phyloP scores from a whole-genome alignment of 2,113 vertebrate species.

The Hucho hucho region DNA sequence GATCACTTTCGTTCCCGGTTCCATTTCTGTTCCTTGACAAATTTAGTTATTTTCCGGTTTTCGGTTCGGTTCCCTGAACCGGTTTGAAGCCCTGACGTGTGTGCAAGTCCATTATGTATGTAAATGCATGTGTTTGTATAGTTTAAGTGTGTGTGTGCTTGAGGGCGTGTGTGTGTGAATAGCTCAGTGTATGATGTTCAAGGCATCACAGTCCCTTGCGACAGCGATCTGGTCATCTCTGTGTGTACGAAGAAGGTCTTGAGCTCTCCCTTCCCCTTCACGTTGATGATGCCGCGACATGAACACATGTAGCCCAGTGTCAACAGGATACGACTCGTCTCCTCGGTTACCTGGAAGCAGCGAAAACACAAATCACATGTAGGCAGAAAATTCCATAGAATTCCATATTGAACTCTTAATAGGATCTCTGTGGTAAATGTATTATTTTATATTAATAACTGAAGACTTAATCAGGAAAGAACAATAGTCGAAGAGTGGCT shows the following conservation, averaged over 20 bases:
- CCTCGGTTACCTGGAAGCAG: conserved; percentile 84
- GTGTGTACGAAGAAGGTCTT: conserved; percentile 97
- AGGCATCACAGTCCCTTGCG: conserved; percentile 81
- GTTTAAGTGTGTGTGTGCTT: not conserved
- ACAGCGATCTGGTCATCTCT: conserved; percentile 92
- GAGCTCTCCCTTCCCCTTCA: conserved; percentile 96
- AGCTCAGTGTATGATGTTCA: conserved; percentile 42
- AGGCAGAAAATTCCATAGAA: no score
- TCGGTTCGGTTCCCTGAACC: no score
- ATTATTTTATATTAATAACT: no score
- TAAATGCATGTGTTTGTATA: no score
- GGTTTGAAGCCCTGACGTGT: no score
- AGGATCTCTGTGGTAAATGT: no score
- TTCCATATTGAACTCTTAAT: no score
- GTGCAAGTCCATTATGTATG: conserved; percentile 9
- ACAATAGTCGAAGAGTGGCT: no score
- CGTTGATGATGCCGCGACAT: conserved; percentile 95
- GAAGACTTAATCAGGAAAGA: no score
- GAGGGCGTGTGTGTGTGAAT: not conserved
- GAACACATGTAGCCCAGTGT: conserved; percentile 90
- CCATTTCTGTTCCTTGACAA: no score
- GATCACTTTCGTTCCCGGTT: no score
- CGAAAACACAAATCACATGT: not conserved
- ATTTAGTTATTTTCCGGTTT: no score
- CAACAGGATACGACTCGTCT: conserved; percentile 83